Evolutionary conservation across 2,113 vertebrate species (phyloP).

Genomic region (Siniperca chuatsi): DNA sequence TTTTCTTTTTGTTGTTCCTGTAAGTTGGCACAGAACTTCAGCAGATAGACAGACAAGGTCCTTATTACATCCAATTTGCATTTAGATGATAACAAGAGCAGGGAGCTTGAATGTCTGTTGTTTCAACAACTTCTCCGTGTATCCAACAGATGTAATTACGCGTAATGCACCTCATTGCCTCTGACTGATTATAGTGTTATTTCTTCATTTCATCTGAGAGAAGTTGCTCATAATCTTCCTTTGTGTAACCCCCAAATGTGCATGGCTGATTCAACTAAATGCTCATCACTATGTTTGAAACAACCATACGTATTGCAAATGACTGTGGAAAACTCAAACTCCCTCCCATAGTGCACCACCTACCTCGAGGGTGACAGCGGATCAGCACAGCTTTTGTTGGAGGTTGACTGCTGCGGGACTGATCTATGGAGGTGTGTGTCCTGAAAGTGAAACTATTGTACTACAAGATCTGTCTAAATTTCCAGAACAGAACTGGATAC

Average conservation of each 20-base stretch:
- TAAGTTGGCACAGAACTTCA: conserved; percentile 46
- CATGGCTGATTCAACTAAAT: conserved; percentile 41
- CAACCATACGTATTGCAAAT: conserved; percentile 1
- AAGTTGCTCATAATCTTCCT: conserved; percentile 46
- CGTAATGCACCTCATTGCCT: conserved; percentile 65
- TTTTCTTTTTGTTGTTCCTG: conserved; percentile 15
- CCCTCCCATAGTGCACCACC: conserved; percentile 16
- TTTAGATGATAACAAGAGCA: conserved; percentile 69
- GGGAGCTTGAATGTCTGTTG: conserved; percentile 57
- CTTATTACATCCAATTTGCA: conserved; percentile 70
- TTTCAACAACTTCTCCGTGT: conserved; percentile 58
- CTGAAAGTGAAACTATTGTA: conserved; percentile 16
- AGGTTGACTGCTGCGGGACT: conserved; percentile 32
- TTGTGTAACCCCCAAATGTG: conserved; percentile 37
- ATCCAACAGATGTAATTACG: conserved; percentile 70
- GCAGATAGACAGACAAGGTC: conserved; percentile 39
- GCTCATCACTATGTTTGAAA: conserved; percentile 23
- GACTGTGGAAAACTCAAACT: conserved; percentile 11
- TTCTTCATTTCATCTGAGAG: conserved; percentile 62
- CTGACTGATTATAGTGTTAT: conserved; percentile 63
- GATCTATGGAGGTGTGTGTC: conserved; percentile 29
- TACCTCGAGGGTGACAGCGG: conserved; percentile 23
- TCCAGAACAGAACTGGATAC: conserved; percentile 14
- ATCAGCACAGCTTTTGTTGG: conserved; percentile 28
- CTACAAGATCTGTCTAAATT: conserved; percentile 32